Evolutionary conservation across 1,140 invertebrate species (phyloP), one percentile per base, ranked within the genome.

Genomic region (Sweltsa coloradensis): DNA sequence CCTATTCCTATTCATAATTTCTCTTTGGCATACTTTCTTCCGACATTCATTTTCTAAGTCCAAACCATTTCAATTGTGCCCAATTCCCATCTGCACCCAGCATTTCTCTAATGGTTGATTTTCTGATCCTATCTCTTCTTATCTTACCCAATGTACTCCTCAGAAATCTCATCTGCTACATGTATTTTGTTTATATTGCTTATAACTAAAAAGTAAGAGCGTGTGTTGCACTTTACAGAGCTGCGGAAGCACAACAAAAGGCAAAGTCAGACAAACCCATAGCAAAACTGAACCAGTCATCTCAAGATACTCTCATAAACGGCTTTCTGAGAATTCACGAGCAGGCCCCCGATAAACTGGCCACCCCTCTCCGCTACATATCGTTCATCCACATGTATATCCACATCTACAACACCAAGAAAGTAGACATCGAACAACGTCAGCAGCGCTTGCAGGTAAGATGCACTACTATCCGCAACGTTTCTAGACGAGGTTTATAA

Each of bases 301-400:
- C n/a, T n/a, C n/a, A 59, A 6, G 60, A 70, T 40, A 63, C 66
- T 5, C 58, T 73, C 3, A 55, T 68, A 23, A 37, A 52, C 27
- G 58, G 57, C 11, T 74, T 71, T 55, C 56, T 68, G 21, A 64
- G 57, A 5, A 67, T 74, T 9, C 74, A 73, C 53, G 59, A 67
- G 34, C 57, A 57, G 23, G 41, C 40, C 2, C 23, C 48, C 13
- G 44, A 47, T 39, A 37, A 22, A 1, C 27, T 66, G 14, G 57
- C 65, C 19, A 74, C 72, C 21, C 79, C 76, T 4, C 62, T 69
- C 24, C 66, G 72, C 46, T 83, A 71, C 61, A 63, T 77, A 19
- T 60, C 66, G 13, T 75, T 85, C 56, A 63, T 85, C 2, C 66
- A 78, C 44, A 74, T 73, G 5, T 85, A 78, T 54, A 59, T 68